These are phyloP conservation scores for Coboldia fuscipes DNA, from an alignment of 1,140 invertebrate genomes.

Conservation along the genomic window DNA sequence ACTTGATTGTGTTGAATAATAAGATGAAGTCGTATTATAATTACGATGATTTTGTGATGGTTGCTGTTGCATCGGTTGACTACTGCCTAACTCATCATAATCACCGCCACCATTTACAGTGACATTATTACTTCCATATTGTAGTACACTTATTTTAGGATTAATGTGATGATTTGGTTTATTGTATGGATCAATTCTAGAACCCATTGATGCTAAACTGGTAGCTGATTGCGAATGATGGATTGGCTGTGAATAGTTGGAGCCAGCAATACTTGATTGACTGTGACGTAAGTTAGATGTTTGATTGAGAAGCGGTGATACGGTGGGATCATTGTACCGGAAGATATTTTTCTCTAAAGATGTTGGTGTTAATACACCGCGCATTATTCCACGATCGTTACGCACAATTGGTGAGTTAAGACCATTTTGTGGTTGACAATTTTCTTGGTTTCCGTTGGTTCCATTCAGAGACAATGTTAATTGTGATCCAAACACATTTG, in stretches of 20 bases:
- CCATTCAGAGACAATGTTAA: conserved; percentile 4
- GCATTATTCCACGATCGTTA: conserved; percentile 17
- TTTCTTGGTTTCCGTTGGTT: background rate
- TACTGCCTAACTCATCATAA: background rate
- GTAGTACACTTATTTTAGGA: too few species aligned
- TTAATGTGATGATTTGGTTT: conserved; percentile 2
- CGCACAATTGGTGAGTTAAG: conserved; percentile 5
- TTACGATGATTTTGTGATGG: conserved; percentile 1
- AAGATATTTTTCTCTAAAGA: conserved; percentile 31
- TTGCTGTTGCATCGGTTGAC: background rate
- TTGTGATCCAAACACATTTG: conserved; percentile 12
- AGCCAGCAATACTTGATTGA: conserved; percentile 14
- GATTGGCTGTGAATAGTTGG: conserved; percentile 8
- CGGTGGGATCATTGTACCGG: conserved; percentile 46
- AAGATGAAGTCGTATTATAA: conserved; percentile 1
- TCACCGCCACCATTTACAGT: too few species aligned
- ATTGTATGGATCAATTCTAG: conserved; percentile 15
- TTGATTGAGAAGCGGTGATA: conserved; percentile 19
- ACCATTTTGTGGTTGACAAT: background rate
- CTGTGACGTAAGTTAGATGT: conserved; percentile 8
- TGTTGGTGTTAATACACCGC: conserved; percentile 18
- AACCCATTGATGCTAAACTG: conserved; percentile 22
- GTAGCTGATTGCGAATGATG: conserved; percentile 27
- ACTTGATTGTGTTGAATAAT: background rate
- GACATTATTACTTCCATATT: too few species aligned